Evolutionary conservation across 2,888 invertebrate species (phyloP).

Genomic region (Epiblema foenella): DNA sequence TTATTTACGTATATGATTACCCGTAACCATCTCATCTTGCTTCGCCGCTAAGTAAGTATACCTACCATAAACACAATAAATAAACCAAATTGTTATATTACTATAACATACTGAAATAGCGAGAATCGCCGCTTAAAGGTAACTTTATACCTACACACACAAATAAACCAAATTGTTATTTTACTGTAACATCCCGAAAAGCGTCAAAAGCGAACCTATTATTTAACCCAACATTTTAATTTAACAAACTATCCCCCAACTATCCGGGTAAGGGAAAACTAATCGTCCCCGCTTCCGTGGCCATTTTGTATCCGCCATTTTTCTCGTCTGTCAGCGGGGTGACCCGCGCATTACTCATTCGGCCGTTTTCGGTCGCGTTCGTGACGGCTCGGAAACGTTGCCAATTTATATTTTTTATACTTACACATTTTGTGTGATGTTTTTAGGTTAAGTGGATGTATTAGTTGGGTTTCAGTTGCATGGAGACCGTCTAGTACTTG

Average conservation of each 20-base stretch:
- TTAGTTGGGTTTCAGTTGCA: conserved; percentile 15
- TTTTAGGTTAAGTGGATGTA: conserved; percentile 38
- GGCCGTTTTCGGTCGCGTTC: conserved; percentile 51
- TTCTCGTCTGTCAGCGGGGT: conserved; percentile 47
- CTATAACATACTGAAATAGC: not conserved
- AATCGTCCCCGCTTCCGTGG: conserved; percentile 36
- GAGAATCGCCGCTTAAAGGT: too few relatives aligned
- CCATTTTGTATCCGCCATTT: conserved; percentile 46
- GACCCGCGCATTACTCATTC: conserved; percentile 49
- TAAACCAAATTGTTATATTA: not conserved
- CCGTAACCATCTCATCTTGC: too few relatives aligned
- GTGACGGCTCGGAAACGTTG: conserved; percentile 43
- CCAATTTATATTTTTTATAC: conserved; percentile 45
- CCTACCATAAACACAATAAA: too few relatives aligned
- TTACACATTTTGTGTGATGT: conserved; percentile 35
- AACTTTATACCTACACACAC: too few relatives aligned
- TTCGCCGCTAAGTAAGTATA: too few relatives aligned
- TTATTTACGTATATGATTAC: too few relatives aligned
- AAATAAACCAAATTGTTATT: too few relatives aligned
- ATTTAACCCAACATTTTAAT: conserved; percentile 17
- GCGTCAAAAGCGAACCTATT: conserved; percentile 4
- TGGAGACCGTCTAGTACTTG: not conserved
- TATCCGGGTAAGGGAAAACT: conserved; percentile 30
- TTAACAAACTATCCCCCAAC: conserved; percentile 20
- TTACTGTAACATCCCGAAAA: not conserved